Conservation (phyloP, 2,113 vertebrate species). For the Neotoma lepida region DNA sequence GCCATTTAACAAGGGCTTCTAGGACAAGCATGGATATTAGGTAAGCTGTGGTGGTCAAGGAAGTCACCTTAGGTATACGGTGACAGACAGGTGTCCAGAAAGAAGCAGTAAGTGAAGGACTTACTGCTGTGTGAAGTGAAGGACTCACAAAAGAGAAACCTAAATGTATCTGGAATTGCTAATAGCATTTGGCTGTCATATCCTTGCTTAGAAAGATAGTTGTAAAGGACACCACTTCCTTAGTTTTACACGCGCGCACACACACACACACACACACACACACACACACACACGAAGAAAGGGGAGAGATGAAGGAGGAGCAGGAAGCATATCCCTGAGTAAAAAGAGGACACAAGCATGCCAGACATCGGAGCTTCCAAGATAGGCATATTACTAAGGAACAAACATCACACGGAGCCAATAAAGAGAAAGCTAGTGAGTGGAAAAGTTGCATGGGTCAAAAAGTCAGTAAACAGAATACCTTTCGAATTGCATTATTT, state of each 20-base stretch:
- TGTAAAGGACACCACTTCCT: background rate
- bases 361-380: background rate
- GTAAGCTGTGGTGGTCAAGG: background rate
- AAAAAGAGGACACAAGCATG: background rate
- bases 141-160: background rate
- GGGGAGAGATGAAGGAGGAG: background rate
- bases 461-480: background rate
- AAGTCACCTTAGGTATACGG: background rate
- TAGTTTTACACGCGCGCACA: background rate
- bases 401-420: background rate
- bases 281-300: background rate
- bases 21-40: background rate
- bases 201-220: background rate
- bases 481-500: background rate
- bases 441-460: background rate
- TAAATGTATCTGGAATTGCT: background rate
- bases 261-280: too few species aligned
- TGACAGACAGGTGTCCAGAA: too few species aligned
- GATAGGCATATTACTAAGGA: background rate
- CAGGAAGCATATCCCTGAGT: background rate
- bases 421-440: background rate
- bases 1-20: background rate
- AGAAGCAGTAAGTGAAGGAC: background rate
- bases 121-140: too few species aligned
- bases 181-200: background rate